phyloP scores from a whole-genome alignment of 1,140 invertebrate genomes.

The Zaprionus davidi region DNA sequence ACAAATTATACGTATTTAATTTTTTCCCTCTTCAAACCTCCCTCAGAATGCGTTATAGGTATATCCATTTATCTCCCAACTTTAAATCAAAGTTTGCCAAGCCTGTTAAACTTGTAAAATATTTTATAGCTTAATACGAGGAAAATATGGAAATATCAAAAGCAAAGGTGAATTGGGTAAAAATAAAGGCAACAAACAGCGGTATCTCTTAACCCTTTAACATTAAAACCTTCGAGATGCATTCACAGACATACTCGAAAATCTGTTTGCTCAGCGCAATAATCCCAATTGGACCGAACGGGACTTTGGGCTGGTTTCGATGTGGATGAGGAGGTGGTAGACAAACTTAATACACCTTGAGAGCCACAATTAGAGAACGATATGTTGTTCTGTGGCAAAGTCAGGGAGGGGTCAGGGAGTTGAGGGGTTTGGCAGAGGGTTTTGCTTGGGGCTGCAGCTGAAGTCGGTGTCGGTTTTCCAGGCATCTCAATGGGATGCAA shows the following conservation, averaged over 20 bases:
- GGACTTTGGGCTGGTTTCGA: not conserved
- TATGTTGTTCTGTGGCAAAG: conserved; percentile 7
- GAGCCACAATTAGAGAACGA: conserved; percentile 42
- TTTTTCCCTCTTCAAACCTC: too few relatives aligned
- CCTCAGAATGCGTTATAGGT: too few relatives aligned
- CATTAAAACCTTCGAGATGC: not conserved
- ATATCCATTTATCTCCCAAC: too few relatives aligned
- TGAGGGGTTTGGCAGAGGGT: not conserved
- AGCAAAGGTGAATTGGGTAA: not conserved
- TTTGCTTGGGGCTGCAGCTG: conserved; percentile 9
- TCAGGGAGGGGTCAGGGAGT: not conserved
- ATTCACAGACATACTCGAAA: conserved; percentile 8
- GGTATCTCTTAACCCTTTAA: not conserved
- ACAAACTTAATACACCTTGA: conserved; percentile 36
- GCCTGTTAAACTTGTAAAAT: not conserved
- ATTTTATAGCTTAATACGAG: not conserved
- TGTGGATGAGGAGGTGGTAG: not conserved
- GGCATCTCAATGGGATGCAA: conserved; percentile 52
- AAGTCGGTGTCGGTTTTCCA: conserved; percentile 4
- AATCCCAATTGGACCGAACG: not conserved
- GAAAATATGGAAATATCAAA: conserved; percentile 1
- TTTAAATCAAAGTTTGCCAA: not conserved
- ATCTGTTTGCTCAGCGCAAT: conserved; percentile 1
- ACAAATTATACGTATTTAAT: too few relatives aligned
- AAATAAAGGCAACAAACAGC: not conserved